Percentiles rank a stretch among this genome's conserved stretches.
phyloP scores from a whole-genome alignment of 2,888 invertebrate species.

The Chrysolina americana region DNA sequence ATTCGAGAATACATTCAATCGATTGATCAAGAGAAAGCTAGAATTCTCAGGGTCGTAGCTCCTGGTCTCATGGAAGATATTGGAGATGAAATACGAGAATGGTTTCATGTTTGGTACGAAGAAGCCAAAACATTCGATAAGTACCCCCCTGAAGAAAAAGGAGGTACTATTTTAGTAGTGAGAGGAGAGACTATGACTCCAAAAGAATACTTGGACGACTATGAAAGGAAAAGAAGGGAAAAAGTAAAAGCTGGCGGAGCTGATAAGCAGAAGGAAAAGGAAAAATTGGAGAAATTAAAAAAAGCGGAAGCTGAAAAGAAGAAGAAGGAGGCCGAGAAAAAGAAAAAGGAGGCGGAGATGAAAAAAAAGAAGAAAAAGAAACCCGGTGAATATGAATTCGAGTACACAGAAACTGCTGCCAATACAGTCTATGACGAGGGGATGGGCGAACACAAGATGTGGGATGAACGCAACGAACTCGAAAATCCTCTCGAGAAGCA shows the following conservation, averaged over 20 bases:
- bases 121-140: constrained; percentile 77
- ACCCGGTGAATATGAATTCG: constrained; percentile 58
- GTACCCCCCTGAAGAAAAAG: constrained; percentile 80
- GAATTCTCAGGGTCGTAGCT: constrained; percentile 71
- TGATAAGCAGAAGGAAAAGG: constrained; percentile 53
- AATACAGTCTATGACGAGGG: constrained; percentile 67
- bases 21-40: constrained; percentile 71
- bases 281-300: constrained; percentile 54
- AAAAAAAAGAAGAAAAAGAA: constrained; percentile 59
- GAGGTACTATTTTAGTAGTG: constrained; percentile 76
- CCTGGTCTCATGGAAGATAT: constrained; percentile 82
- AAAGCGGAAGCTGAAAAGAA: constrained; percentile 59
- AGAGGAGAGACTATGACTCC: constrained; percentile 75
- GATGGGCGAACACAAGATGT: constrained; percentile 70
- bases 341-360: constrained; percentile 66
- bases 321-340: constrained; percentile 65
- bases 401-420: constrained; percentile 63
- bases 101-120: constrained; percentile 80
- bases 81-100: constrained; percentile 81
- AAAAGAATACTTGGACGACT: constrained; percentile 72
- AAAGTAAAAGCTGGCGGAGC: constrained; percentile 57
- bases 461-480: constrained; percentile 70
- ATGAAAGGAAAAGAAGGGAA: constrained; percentile 60
- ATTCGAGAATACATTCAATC: constrained; percentile 70
- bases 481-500: constrained; percentile 75